These are phyloP conservation scores for Sinotaia quadrata DNA, from an alignment of 2,888 invertebrate genomes.

Conservation along the genomic window DNA sequence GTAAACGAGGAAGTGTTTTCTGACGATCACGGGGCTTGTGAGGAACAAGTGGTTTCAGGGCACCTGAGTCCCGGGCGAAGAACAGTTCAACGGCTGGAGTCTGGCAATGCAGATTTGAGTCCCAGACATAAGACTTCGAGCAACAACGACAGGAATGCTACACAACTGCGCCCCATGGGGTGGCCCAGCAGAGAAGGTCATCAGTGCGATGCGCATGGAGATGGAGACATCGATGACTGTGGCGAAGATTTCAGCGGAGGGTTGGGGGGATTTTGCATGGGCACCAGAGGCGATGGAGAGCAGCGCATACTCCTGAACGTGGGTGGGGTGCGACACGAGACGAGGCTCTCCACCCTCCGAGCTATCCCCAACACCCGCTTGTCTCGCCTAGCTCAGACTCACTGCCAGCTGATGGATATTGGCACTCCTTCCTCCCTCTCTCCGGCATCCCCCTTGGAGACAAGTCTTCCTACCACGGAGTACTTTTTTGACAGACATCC, in stretches of 20 bases:
- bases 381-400: conserved; percentile 63
- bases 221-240: conserved; percentile 9
- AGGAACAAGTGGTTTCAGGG: no score
- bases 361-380: conserved; percentile 65
- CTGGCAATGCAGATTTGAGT: no score
- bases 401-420: conserved; percentile 44
- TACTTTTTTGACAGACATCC: conserved; percentile 71
- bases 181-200: conserved; percentile 3
- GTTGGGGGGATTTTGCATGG: no score
- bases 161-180: neutral
- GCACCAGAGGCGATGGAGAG: no score
- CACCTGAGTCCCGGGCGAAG: no score
- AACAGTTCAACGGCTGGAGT: no score
- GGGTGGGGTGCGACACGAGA: conserved; percentile 70
- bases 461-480: conserved; percentile 39
- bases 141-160: no score
- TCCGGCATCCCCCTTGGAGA: neutral
- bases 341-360: conserved; percentile 64
- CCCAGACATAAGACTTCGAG: no score
- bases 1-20: no score
- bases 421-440: conserved; percentile 39
- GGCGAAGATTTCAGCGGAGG: conserved; percentile 16
- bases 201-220: neutral
- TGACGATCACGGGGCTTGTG: no score
- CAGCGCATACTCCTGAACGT: conserved; percentile 67